phyloP scores from a whole-genome alignment of 2,113 vertebrate genomes.

The Trematocara variabile region DNA sequence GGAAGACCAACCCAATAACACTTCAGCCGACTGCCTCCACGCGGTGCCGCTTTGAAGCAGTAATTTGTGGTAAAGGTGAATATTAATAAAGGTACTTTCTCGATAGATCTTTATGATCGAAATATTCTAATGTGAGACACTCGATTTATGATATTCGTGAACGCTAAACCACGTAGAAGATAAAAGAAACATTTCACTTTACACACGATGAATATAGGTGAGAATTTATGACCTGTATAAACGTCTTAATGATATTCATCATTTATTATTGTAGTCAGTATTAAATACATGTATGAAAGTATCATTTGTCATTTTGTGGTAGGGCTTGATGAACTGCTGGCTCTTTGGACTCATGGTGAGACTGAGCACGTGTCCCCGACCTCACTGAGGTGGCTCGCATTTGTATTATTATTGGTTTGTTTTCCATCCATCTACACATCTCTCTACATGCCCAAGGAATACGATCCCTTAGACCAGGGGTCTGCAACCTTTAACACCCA shows the following conservation, averaged over 20 bases:
- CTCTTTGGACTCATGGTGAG: background rate
- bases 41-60: background rate
- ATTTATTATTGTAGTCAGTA: background rate
- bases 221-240: background rate
- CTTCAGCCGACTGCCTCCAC: background rate
- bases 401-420: background rate
- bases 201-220: background rate
- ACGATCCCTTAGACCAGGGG: background rate
- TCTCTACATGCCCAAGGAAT: background rate
- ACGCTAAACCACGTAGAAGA: background rate
- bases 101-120: background rate
- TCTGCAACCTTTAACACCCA: too few relatives aligned
- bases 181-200: background rate
- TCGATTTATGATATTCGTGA: background rate
- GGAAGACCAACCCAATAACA: background rate
- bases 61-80: background rate
- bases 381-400: background rate
- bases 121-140: background rate
- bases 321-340: background rate
- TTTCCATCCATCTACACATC: background rate
- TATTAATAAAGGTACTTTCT: background rate
- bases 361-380: background rate
- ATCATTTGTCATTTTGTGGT: background rate
- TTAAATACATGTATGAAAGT: background rate
- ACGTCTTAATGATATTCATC: accelerated